phyloP scores from a whole-genome alignment of 1,140 invertebrate species.

The Leptinotarsa texana region DNA sequence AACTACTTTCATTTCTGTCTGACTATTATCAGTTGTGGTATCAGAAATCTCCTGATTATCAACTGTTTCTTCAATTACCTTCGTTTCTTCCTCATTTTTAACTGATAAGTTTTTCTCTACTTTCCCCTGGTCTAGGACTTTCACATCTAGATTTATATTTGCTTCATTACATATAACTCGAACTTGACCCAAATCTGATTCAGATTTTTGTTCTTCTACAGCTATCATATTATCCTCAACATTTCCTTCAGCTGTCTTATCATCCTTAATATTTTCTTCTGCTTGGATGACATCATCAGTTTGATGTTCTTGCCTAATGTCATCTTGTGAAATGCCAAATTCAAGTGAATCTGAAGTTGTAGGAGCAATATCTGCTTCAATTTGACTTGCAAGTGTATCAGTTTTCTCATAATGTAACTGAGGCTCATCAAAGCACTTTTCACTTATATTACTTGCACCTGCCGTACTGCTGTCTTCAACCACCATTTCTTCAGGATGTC shows the following conservation, averaged over 20 bases:
- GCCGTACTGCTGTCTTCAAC: too few relatives aligned
- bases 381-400: background rate
- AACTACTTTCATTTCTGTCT: background rate
- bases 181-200: too few relatives aligned
- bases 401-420: background rate
- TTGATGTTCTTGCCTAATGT: background rate
- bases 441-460: too few relatives aligned
- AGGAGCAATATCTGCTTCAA: background rate
- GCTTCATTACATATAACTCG: too few relatives aligned
- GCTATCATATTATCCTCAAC: background rate
- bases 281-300: background rate
- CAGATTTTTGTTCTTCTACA: background rate
- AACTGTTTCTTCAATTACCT: background rate
- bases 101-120: too few relatives aligned
- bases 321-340: background rate
- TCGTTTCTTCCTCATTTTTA: too few relatives aligned
- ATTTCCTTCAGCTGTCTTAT: background rate
- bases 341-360: background rate
- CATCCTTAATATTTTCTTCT: conserved; percentile 5
- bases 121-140: too few relatives aligned
- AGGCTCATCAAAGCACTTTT: too few relatives aligned
- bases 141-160: too few relatives aligned
- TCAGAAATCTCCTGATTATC: background rate
- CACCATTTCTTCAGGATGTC: background rate
- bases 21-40: background rate